Percentiles rank a stretch among this genome's conserved stretches.
phyloP scores from a whole-genome alignment of 30 jellyfish, hydroid and myxozoan species.

The Sanderia malayensis region DNA sequence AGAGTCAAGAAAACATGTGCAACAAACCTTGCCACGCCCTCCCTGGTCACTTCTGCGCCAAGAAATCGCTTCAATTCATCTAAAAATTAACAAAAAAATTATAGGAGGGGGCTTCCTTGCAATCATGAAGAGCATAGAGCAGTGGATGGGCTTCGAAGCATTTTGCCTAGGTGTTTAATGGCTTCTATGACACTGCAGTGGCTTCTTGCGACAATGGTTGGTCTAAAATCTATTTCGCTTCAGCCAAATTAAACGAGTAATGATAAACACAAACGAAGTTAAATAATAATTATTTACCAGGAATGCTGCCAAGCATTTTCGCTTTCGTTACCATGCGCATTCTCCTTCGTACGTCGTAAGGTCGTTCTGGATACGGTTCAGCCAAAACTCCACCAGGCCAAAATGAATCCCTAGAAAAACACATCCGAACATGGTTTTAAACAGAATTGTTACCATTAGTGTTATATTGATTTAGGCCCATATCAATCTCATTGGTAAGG shows the following conservation, averaged over 20 bases:
- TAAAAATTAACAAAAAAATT: constrained; percentile 3
- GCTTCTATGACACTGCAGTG: no score
- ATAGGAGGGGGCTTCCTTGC: no score
- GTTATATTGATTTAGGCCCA: no score
- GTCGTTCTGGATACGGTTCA: constrained; percentile 80
- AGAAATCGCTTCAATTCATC: constrained; percentile 89
- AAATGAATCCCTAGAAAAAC: constrained; percentile 70
- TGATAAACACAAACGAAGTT: background rate
- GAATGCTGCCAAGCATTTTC: constrained; percentile 90
- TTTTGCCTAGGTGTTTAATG: no score
- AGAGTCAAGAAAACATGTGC: background rate
- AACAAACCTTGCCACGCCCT: constrained; percentile 86
- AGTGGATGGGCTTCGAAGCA: no score
- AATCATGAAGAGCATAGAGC: no score
- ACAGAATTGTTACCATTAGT: no score
- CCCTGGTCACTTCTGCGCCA: constrained; percentile 91
- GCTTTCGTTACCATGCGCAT: constrained; percentile 96
- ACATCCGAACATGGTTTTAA: no score
- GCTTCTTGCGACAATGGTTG: no score
- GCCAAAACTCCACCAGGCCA: constrained; percentile 98
- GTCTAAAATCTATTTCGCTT: no score
- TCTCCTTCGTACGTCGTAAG: constrained; percentile 71
- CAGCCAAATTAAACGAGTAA: no score
- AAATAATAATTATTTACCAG: constrained; percentile 36
- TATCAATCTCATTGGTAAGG: no score